Evolutionary conservation across 2,888 invertebrate species (phyloP).

Genomic region (Caenorhabditis sp.): DNA sequence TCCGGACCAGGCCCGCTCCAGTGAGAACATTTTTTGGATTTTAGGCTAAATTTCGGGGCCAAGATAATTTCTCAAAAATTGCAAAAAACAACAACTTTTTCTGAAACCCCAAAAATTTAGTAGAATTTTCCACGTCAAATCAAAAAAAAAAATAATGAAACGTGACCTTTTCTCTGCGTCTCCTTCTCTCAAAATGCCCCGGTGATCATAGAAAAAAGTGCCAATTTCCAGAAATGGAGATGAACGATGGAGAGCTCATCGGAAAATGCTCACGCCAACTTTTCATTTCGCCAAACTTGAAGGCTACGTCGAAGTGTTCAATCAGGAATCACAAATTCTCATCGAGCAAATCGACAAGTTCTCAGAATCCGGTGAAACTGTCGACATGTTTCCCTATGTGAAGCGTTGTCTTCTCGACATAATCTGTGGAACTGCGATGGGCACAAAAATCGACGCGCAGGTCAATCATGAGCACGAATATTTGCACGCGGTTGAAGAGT

Average conservation of each 20-base stretch:
- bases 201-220: too few relatives aligned
- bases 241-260: conserved; percentile 72
- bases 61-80: too few relatives aligned
- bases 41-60: too few relatives aligned
- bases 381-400: conserved; percentile 73
- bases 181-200: too few relatives aligned
- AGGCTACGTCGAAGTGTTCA: conserved; percentile 66
- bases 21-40: too few relatives aligned
- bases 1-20: too few relatives aligned
- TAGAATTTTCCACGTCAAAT: too few relatives aligned
- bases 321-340: conserved; percentile 61
- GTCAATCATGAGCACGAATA: conserved; percentile 57
- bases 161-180: too few relatives aligned
- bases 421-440: conserved; percentile 66
- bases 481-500: conserved; percentile 56
- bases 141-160: too few relatives aligned
- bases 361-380: conserved; percentile 59
- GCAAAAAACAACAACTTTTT: too few relatives aligned
- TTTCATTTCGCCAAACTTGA: conserved; percentile 74
- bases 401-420: conserved; percentile 74
- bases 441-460: conserved; percentile 57
- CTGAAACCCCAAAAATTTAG: too few relatives aligned
- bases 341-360: conserved; percentile 68
- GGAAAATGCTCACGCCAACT: conserved; percentile 74
- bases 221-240: background rate